Percentiles rank a stretch among this genome's conserved stretches.
phyloP scores from a whole-genome alignment of 2,113 vertebrate genomes.

The Dipodomys spectabilis region DNA sequence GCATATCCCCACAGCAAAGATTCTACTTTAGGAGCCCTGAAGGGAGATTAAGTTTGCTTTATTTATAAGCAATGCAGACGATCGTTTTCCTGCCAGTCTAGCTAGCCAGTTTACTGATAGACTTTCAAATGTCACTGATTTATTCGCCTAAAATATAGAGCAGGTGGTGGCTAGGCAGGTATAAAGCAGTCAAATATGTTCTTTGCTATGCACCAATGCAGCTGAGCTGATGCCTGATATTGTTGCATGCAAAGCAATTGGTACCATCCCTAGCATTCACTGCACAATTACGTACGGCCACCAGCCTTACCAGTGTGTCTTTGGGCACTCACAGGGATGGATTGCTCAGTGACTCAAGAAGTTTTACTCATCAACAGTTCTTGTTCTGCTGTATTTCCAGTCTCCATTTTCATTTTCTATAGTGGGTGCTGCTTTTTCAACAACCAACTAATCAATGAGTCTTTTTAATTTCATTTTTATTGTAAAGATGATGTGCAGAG shows the following conservation, averaged over 20 bases:
- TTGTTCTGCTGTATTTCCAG: neutral
- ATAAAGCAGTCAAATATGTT: neutral
- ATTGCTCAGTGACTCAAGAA: neutral
- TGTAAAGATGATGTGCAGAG: no score
- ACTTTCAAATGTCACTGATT: slow-evolving; percentile 35
- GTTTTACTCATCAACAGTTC: neutral
- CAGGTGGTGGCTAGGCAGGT: neutral
- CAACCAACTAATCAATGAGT: neutral
- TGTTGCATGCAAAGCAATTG: neutral
- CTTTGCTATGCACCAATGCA: neutral
- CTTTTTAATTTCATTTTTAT: no score
- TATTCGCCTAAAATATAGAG: slow-evolving; percentile 19
- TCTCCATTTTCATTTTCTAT: neutral
- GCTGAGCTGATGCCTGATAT: neutral
- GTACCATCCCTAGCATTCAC: neutral
- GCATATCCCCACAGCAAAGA: neutral
- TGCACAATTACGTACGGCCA: neutral
- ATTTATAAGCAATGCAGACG: neutral
- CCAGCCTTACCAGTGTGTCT: neutral
- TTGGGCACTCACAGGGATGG: neutral
- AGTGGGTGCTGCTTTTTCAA: neutral
- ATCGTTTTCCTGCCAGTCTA: no score
- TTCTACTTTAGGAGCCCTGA: neutral
- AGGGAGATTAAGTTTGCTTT: neutral
- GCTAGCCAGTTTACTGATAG: neutral